Base-by-base conservation (phyloP, 2,888 invertebrate genomes). In the Agrenia bidenticulata region DNA sequence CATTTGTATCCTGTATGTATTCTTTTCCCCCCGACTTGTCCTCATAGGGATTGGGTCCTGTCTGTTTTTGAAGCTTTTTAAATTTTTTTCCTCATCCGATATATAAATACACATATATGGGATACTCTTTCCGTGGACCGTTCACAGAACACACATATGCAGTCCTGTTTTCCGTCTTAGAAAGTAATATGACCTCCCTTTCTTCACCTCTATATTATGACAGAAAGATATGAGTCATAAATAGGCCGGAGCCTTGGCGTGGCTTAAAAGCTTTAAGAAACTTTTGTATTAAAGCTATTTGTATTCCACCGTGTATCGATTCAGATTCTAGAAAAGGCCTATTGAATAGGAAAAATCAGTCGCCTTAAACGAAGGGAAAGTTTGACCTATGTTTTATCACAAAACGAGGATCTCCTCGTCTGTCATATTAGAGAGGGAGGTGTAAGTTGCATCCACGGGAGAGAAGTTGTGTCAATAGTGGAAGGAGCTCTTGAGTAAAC, bases 401-500 rank as follows among this genome's bases (percentile, higher is more conserved):
- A 26, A 24, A 19, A 32, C 17, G 37, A 24, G 5, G 24, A 53
- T 19, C 2, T 32, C 5, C 32, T 32, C 32, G 11, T 32, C 32
- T 32, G 32, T 32, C 32, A 32, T 32, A 32, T 32, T 32, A n/a
- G 24, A 42, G 26, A 17, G 37, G 39, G 42, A 55, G 55, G 55
- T 62, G 55, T 62, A 32, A 63, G 58, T 51, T 59, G 21, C 32
- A 51, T 19, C 7, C 32, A 32, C n/a, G 45, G 23, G 23, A 57
- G 57, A 63, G 51, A 37, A 42, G 57, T 57, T 57, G 56, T 45
- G 63, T 63, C 63, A 63, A 63, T 63, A 57, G 15, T 7, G 63
- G 42, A 53, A 57, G 32, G 51, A 58, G 56, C 45, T 63, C 62
- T 66, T 60, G 63, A 63, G 62, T 62, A 72, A 72, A 72, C 69